Base-by-base conservation (phyloP, 2,113 vertebrate species). In the Noctilio leporinus region DNA sequence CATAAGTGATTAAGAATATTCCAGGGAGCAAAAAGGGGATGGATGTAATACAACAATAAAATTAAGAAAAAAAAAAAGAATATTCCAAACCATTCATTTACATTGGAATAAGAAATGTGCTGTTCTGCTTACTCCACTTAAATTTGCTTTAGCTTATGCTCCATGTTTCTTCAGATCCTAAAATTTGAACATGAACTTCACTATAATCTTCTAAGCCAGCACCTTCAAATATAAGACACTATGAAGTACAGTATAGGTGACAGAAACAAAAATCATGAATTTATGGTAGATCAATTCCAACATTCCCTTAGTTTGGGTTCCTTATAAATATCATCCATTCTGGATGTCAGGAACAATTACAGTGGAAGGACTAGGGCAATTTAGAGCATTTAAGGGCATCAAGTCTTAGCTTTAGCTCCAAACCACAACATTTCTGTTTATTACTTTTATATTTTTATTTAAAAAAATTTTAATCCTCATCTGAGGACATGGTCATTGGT, bases 81-180 rank as follows among this genome's bases (percentile, higher is more conserved):
- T 51, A 49, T 81, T 69, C 30, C 59, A 55, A 26, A 14, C 51
- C 22, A 65, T 43, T 94, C 40, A 83, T 78, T 88, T 83, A 55
- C 7, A 80, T 3, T 82, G 67, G 35, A 86, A 78, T 49, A 70
- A 86, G 40, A 76, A 86, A 77, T 47, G 24, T 53, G 22, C 19
- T 86, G 15, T 69, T 70, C 59, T 97, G 98, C 98, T 96, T 97
- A 98, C 98, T 93, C 92, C 95, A 89, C 95, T 98, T 97, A 97
- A 97, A 93, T 75, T 97, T 70, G 86, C 97, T 97, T 87, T 96
- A 82, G 98, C 98, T 93, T 99, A 98, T 88, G 97, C 96, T 30
- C 99, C 99, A 5, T 1, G 98, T 98, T 97, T 99, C 99, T 97
- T 99, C 99, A 19, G 98, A 98, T 89, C 99, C 99, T 80, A 99